These are phyloP conservation scores for Syngnathus typhle DNA, from an alignment of 2,113 vertebrate species.

Conservation along the genomic window DNA sequence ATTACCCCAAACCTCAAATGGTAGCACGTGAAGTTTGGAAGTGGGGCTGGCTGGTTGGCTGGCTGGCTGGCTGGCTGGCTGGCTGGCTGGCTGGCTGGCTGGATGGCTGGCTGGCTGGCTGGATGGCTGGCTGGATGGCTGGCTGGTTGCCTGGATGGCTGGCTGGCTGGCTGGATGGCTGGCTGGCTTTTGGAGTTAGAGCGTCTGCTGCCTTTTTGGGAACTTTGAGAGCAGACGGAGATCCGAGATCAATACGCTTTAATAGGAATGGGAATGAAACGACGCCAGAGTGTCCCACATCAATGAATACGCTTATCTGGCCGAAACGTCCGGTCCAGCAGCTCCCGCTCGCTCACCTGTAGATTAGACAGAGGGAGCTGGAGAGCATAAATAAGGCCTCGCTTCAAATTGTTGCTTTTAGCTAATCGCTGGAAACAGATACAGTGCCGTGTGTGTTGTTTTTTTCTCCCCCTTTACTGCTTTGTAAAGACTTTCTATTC, in stretches of 20 bases:
- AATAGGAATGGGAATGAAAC: constrained; percentile 67
- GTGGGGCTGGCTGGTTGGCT: too few relatives aligned
- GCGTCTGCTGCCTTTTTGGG: constrained; percentile 52
- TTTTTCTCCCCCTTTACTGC: too few relatives aligned
- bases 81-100: background rate
- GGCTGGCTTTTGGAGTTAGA: constrained; percentile 43
- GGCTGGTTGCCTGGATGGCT: background rate
- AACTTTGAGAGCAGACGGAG: constrained; percentile 52
- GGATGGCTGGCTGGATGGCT: background rate
- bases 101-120: background rate
- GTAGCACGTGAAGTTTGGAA: background rate
- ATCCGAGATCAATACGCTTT: constrained; percentile 65
- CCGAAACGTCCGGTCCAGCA: constrained; percentile 49
- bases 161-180: background rate
- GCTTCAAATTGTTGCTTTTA: constrained; percentile 19
- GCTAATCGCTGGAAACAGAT: constrained; percentile 28
- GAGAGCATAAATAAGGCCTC: constrained; percentile 37
- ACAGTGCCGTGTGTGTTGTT: background rate
- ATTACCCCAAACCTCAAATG: constrained; percentile 55
- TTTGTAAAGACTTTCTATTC: too few relatives aligned
- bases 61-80: too few relatives aligned
- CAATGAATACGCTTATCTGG: constrained; percentile 73
- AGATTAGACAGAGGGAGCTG: constrained; percentile 59
- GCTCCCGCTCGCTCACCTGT: constrained; percentile 58
- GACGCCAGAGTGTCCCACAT: constrained; percentile 62